These are phyloP conservation scores for Achlya flavicornis DNA, from an alignment of 2,888 invertebrate genomes.

Conservation along the genomic window DNA sequence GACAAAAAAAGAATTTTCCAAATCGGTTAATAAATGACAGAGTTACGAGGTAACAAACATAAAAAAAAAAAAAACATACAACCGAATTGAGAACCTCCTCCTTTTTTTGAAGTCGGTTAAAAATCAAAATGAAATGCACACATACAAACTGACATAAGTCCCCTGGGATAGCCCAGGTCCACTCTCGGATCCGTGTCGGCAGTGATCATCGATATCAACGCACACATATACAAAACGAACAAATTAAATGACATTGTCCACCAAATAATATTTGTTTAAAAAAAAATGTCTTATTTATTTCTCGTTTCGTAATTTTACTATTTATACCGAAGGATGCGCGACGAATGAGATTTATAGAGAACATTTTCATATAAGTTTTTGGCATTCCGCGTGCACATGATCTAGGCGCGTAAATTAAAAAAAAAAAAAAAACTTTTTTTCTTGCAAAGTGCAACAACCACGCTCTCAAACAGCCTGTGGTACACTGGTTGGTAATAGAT, in stretches of 20 bases:
- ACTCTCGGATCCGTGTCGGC: slow-evolving; percentile 40
- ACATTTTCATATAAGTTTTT: background rate
- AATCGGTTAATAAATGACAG: too few species aligned
- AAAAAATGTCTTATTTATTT: background rate
- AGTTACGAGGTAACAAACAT: too few species aligned
- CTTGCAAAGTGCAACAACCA: slow-evolving; percentile 33
- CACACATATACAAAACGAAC: slow-evolving; percentile 25
- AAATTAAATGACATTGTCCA: slow-evolving; percentile 12
- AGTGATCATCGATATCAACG: slow-evolving; percentile 26
- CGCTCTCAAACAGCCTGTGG: slow-evolving; percentile 28
- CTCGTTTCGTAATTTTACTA: background rate
- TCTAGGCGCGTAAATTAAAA: slow-evolving; percentile 19
- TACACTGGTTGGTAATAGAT: slow-evolving; percentile 35
- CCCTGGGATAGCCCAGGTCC: slow-evolving; percentile 68
- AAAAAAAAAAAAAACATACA: too few species aligned
- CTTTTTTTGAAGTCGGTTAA: too few species aligned
- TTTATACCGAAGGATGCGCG: background rate
- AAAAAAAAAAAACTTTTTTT: slow-evolving; percentile 15
- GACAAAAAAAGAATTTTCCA: too few species aligned
- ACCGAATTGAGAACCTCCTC: too few species aligned
- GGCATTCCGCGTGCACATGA: background rate
- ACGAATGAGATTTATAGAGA: background rate
- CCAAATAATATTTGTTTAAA: background rate
- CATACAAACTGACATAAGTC: slow-evolving; percentile 75
- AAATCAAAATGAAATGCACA: too few species aligned